Evolutionary conservation across 2,888 invertebrate species (phyloP), one percentile per base, ranked within the genome.

Genomic region (Lochmaea capreae): DNA sequence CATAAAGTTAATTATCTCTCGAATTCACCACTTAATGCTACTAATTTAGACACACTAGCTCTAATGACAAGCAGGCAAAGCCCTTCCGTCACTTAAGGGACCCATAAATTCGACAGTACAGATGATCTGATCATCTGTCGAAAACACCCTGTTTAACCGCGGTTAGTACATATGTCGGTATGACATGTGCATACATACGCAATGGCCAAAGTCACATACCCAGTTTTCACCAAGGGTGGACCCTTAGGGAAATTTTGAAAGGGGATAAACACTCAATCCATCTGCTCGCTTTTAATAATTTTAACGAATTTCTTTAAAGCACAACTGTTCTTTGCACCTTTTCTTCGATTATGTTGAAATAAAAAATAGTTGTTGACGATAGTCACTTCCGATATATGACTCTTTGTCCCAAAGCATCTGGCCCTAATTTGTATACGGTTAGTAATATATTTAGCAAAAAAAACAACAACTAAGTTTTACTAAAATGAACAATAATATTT

Each of bases 121-220:
- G 79, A 81, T 81, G 80, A 81, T 79, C 76, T 76, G 79, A 80
- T 81, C 81, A 81, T 81, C 81, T 81, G 81, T 78, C 78, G 78
- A 75, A 79, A 80, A 76, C 73, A 73, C 75, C 77, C 76, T 70
- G 72, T 74, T 76, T 74, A 74, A 72, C 71, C 71, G 70, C 74
- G 67, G 63, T 54, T 70, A 65, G 73, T 75, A 71, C 74, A 74
- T 74, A 77, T 77, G 73, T 73, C 72, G 72, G 69, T 73, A 71
- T 70, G 75, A 75, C 75, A 75, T 75, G 75, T 75, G 75, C 70
- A 70, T 74, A 74, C 65, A 70, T 71, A 75, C 71, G 73, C 72
- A 75, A 74, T 74, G 52, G 58, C 57, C 65, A 74, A 80, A 81
- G 81, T 81, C 81, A 81, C 79, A 81, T 81, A 80, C 75, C 72